Conservation (phyloP, 2,888 invertebrate genomes). For the Spodoptera picta region DNA sequence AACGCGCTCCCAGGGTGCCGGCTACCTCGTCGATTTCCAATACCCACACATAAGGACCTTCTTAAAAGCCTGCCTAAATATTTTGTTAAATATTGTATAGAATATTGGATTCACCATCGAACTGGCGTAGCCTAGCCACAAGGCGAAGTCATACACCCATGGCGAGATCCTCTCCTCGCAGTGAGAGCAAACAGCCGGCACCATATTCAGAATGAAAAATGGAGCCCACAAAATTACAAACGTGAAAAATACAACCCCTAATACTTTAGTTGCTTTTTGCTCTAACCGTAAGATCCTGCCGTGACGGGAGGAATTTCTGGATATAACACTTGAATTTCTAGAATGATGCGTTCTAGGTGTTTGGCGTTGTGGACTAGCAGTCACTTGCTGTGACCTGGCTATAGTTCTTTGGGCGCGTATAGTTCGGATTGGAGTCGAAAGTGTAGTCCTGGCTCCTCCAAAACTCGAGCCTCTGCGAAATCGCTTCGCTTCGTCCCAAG, state of each 20-base stretch:
- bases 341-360: conserved; percentile 92
- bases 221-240: conserved; percentile 99
- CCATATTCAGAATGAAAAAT: conserved; percentile 96
- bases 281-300: conserved; percentile 95
- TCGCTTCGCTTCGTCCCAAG: conserved; percentile 91
- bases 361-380: conserved; percentile 80
- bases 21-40: conserved; percentile 86
- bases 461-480: conserved; percentile 92
- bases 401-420: conserved; percentile 78
- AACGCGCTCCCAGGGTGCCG: conserved; percentile 86
- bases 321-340: conserved; percentile 94
- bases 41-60: conserved; percentile 94
- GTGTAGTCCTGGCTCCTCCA: conserved; percentile 90
- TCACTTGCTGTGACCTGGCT: conserved; percentile 74
- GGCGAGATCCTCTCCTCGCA: conserved; percentile 93
- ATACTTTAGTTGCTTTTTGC: conserved; percentile 98
- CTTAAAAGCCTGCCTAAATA: conserved; percentile 96
- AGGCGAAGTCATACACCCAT: conserved; percentile 95
- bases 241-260: conserved; percentile 97
- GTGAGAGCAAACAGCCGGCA: conserved; percentile 94
- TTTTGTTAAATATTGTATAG: conserved; percentile 98
- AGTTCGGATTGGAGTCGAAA: conserved; percentile 86
- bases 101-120: conserved; percentile 98
- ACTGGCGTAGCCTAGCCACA: conserved; percentile 98
- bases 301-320: conserved; percentile 94